Conservation (phyloP, 2,113 vertebrate species). For the Tragelaphus scriptus region DNA sequence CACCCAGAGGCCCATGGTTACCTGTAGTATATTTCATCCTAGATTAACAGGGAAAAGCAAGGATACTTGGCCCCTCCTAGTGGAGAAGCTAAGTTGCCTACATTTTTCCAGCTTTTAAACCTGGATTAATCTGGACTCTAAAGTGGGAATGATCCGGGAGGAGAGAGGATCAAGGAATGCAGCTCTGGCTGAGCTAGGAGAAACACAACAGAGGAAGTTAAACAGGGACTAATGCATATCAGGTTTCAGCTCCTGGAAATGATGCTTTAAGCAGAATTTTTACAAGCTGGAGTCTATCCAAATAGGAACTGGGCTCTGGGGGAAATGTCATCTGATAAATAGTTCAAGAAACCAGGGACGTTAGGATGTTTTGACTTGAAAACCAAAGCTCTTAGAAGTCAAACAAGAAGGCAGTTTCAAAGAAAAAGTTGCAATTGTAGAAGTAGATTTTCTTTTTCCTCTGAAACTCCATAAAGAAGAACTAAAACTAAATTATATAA, state of each 20-base stretch:
- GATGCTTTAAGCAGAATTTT: background rate
- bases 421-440: background rate
- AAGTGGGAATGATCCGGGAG: background rate
- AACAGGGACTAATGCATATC: background rate
- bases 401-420: background rate
- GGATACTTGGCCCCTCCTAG: background rate
- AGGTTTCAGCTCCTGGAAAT: slow-evolving; percentile 8
- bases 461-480: background rate
- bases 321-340: slow-evolving; percentile 9
- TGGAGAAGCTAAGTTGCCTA: background rate
- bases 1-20: background rate
- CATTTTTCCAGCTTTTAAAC: background rate
- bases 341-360: slow-evolving; percentile 7
- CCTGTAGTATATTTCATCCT: background rate
- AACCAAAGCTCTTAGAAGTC: slow-evolving; percentile 20
- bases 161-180: background rate
- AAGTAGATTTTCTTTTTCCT: background rate
- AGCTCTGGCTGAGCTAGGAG: background rate
- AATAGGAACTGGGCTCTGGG: background rate
- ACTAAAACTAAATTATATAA: background rate
- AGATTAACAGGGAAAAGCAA: background rate
- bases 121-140: background rate
- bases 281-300: slow-evolving; percentile 16
- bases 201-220: background rate
- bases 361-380: slow-evolving; percentile 31